phyloP scores from a whole-genome alignment of 2,797 vertebrate genomes.

The Tapirus indicus region DNA sequence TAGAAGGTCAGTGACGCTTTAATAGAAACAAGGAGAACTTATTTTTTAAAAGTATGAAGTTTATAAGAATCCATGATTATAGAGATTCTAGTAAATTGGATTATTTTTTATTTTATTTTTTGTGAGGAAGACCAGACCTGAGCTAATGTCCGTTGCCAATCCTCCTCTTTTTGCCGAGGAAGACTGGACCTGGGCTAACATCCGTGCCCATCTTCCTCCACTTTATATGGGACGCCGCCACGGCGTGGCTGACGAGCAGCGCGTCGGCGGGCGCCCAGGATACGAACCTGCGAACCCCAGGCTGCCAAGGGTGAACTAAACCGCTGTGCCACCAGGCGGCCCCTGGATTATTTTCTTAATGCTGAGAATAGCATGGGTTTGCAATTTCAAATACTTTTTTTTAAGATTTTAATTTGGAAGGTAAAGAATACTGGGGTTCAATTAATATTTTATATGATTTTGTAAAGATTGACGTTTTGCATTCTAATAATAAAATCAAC shows the following conservation, averaged over 20 bases:
- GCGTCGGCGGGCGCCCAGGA: no score
- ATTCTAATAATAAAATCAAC: not conserved
- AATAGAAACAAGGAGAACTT: not conserved
- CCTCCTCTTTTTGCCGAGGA: no score
- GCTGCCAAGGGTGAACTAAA: no score
- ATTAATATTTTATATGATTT: not conserved
- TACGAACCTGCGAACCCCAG: no score
- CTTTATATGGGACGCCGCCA: no score
- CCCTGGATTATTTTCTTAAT: not conserved
- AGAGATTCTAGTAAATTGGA: not conserved
- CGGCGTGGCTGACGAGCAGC: no score
- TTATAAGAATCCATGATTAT: not conserved
- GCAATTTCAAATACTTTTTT: not conserved
- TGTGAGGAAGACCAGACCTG: no score
- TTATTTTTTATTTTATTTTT: not conserved
- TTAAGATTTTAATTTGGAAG: constrained; percentile 12
- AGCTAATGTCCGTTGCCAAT: no score
- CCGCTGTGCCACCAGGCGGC: no score
- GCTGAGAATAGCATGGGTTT: not conserved
- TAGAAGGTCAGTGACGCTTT: not conserved
- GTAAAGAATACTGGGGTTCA: not conserved
- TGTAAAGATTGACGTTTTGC: not conserved
- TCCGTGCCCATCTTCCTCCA: no score
- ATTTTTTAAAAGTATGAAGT: not conserved
- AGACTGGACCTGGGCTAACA: no score